Evolutionary conservation across 2,888 invertebrate species (phyloP), one percentile per base, ranked within the genome.

Genomic region (Fragum sueziense): DNA sequence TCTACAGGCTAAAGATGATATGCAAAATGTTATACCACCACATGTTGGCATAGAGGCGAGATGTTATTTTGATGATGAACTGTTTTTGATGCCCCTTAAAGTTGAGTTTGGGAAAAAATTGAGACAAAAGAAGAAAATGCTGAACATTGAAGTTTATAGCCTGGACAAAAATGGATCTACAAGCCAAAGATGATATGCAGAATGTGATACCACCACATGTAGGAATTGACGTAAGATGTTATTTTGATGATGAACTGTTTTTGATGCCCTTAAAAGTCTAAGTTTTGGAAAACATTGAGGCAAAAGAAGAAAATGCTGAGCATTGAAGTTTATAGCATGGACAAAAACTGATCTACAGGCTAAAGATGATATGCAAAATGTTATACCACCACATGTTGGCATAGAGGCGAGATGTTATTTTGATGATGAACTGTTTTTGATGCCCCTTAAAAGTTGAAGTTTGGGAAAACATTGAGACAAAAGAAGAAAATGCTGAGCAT

Each of bases 281-380:
- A n/a, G n/a, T n/a, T n/a, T n/a, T n/a, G n/a, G n/a, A n/a, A n/a
- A n/a, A n/a, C n/a, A n/a, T n/a, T n/a, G n/a, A n/a, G n/a, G n/a
- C n/a, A n/a, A n/a, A n/a, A n/a, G n/a, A n/a, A n/a, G n/a, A n/a
- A n/a, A n/a, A n/a, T n/a, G n/a, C n/a, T n/a, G n/a, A n/a, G 87
- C 88, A 69, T 79, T 94, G 22, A 88, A 87, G 79, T 92, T 92
- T 77, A 92, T 92, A 62, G 87, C 91, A 1, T 92, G 92, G 92
- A 92, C 92, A 27, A 81, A 74, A 51, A 89, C 88, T 73, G 89
- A 92, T 62, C 77, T 92, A 29, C 88, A 91, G 34, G 87, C 90
- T 14, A 82, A 82, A 54, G 79, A 69, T 34, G 65, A 75, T 69
- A 85, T 87, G 75, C 84, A 90, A 41, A 89, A 88, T 78, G 86